Evolutionary conservation across 2,113 vertebrate genomes (phyloP), one percentile per base, ranked within the genome.

Genomic region (Marmota flaviventris): DNA sequence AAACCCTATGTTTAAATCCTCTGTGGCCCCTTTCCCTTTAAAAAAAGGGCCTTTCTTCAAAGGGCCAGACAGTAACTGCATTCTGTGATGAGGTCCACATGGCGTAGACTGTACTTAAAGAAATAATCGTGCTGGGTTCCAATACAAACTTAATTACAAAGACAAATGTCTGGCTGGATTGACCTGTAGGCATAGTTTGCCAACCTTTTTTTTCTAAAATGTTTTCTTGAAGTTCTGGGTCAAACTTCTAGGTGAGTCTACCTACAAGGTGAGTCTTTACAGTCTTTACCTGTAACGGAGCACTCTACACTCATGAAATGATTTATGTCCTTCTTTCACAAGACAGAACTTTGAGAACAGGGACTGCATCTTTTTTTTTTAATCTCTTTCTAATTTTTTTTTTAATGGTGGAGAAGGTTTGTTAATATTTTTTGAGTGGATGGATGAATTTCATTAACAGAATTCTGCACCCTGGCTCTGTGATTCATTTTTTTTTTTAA

Each of bases 361-460:
- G 34, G 8, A 65, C 56, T 88, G 7, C 1, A 22, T 88, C 24
- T 70, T 63, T 85, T 75, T 83, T n/a, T 20, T 53, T 53, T 53
- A 13, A 76, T 45, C 24, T 76, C 25, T 72, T 39, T 85, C 70
- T 56, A 82, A 58, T 34, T 37, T 96, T 96, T 96, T 96, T 96
- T 85, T 4, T 32, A 89, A 83, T 56, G 4, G 5, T 63, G 92
- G 81, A 77, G 45, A 91, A 88, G n/a, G 1, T 81, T 90, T 22
- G 45, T 94, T 89, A 83, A 63, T 93, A 16, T 91, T 97, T 96
- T 53, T 90, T 87, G 37, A 84, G 63, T 79, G 45, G 95, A 93
- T 95, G 65, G 79, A 94, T 94, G 70, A 29, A 89, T 96, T 96
- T 94, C 79, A 92, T 91, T 94, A 97, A 75, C 48, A 91, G 27